Evolutionary conservation across 2,797 vertebrate species (phyloP), one percentile per base, ranked within the genome.

Genomic region (Chanos chanos): DNA sequence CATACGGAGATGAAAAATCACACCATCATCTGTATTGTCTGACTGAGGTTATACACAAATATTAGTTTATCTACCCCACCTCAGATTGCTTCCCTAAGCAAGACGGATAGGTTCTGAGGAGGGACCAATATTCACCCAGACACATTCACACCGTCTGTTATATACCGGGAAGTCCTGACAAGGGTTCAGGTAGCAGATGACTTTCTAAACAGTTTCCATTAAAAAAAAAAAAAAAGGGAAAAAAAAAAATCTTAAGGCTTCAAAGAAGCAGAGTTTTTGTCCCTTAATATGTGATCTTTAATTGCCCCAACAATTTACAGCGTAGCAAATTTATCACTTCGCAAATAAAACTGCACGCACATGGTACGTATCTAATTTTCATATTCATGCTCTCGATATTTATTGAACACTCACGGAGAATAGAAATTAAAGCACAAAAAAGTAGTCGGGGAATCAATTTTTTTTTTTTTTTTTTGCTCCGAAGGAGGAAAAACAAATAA

Each of bases 1-100:
- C 93, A 97, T 97, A 97, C 97, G 93, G 91, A 95, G 94, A 96
- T 97, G 94, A 96, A 96, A 96, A 93, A 95, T 95, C 86, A 88
- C 93, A 93, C 92, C 87, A 94, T 96, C 93, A 94, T 95, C 93
- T 91, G 92, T 94, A 94, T 92, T 95, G 95, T 95, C 92, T 94
- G 93, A 92, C 94, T 92, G 91, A 94, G 93, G 92, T 95, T 94
- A 95, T 94, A 95, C 93, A 93, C 87, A 94, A 95, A 98, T 97
- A 98, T 97, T 96, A 95, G 94, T 96, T 97, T 97, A 95, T 94
- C 94, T 91, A 89, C 88, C 86, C 89, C 89, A 89, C 90, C 92
- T 92, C 87, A 92, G 92, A 92, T 93, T 93, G 92, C 92, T 85
- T 94, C 90, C 85, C 90, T 94, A 94, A 95, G 93, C 89, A 86